Conservation (phyloP, 2,113 vertebrate genomes). For the Anarhynchus alexandrinus region DNA sequence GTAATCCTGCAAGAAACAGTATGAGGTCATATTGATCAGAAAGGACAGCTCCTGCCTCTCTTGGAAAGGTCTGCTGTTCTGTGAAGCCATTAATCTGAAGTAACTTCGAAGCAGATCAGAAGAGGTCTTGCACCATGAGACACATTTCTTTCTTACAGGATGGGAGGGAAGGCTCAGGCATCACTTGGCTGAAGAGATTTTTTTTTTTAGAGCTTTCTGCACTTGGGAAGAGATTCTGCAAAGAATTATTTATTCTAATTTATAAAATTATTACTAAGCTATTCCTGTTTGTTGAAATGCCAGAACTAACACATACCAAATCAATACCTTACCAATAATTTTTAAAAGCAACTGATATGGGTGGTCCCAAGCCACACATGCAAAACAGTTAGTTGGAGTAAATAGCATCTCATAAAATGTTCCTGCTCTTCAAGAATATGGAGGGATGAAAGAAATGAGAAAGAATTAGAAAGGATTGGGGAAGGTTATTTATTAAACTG, state of each 20-base stretch:
- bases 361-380: not conserved
- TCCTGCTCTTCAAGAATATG: not conserved
- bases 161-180: not conserved
- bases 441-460: not conserved
- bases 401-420: not conserved
- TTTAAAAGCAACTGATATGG: not conserved
- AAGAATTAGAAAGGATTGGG: not conserved
- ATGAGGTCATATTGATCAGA: not conserved
- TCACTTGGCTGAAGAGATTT: not conserved
- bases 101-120: not conserved
- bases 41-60: not conserved
- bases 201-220: not conserved
- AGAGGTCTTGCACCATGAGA: not conserved
- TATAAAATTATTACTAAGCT: not conserved
- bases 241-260: not conserved
- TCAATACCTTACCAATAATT: not conserved
- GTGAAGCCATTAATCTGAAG: not conserved
- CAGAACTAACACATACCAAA: not conserved
- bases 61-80: not conserved
- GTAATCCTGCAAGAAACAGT: not conserved
- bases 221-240: not conserved
- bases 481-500: not conserved
- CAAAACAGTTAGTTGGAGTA: not conserved
- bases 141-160: not conserved
- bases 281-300: not conserved